Base-by-base conservation (phyloP, 53 echinoderm and acorn worm species). In the Holothuria scabra region DNA sequence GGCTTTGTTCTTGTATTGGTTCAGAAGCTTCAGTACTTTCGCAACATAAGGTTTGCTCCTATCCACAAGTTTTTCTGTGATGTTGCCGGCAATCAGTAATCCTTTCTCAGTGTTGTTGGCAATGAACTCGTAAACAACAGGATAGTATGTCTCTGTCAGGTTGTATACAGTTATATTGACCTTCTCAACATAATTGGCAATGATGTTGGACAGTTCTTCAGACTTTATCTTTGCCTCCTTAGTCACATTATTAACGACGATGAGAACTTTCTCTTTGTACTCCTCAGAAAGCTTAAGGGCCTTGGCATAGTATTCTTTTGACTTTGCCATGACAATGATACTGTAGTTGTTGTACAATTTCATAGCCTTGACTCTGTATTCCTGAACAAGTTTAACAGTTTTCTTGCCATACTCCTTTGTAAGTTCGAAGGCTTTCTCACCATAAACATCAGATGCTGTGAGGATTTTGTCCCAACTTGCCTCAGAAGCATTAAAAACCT, bases 121-220 rank as follows among this genome's bases (percentile, higher is more conserved):
- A 3, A 76, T 55, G 52, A 76, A 76, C 52, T 76, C 76, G 28
- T 28, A 56, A 9, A 76, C 55, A 9, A 76, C 22, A 52, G 76
- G 76, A 49, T 49, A 76, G 49, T 76, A 76, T 56, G 46, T 26
- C 10, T 55, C 55, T 12, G n/a, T 48, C 56, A 25, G 41, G 24
- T 49, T 26, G 16, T 52, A 20, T 19, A 76, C 25, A 9, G 76
- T 76, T 28, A 48, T n/a, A 55, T 76, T 76, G 25, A 46, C 82
- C 66, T 89, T 68, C 82, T 79, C 60, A 67, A 86, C 16, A 72
- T 92, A 92, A 57, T 67, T 83, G 46, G 81, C 85, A 44, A 92
- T 62, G 35, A 86, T 20, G 20, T n/a, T 5, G 26, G 60, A 8
- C 68, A 28, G 38, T 32, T 84, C 38, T 49, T 57, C 56, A 28